Evolutionary conservation across 2,888 invertebrate species (phyloP).

Genomic region (Mellilla xanthometata): DNA sequence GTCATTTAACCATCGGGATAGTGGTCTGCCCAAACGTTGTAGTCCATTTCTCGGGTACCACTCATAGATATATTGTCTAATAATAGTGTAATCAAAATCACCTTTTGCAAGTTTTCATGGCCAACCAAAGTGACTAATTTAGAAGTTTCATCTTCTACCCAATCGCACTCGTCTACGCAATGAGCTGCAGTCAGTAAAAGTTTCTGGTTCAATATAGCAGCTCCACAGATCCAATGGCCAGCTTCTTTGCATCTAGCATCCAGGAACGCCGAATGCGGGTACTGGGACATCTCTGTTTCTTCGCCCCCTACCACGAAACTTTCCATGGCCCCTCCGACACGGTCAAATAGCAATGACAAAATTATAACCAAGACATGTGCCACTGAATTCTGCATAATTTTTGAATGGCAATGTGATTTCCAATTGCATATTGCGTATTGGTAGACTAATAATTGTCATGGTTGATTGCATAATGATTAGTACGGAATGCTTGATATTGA

Average conservation of each 20-base stretch:
- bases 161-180: neutral
- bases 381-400: neutral
- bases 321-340: neutral
- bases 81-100: too few relatives aligned
- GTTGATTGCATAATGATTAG: neutral
- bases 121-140: conserved; percentile 2
- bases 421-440: neutral
- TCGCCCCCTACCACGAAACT: conserved; percentile 2
- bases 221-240: conserved; percentile 1
- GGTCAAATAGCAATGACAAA: neutral
- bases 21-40: too few relatives aligned
- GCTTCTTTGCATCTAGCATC: neutral
- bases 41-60: too few relatives aligned
- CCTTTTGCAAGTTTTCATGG: conserved; percentile 8
- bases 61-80: too few relatives aligned
- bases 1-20: too few relatives aligned
- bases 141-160: neutral
- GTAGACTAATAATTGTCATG: neutral
- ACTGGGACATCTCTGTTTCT: neutral
- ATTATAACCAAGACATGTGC: neutral
- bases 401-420: neutral
- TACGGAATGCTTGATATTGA: neutral
- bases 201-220: conserved; percentile 6
- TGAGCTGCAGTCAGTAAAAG: conserved; percentile 4
- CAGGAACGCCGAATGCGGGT: conserved; percentile 2